phyloP scores from a whole-genome alignment of 2,888 invertebrate genomes.

The Phengaris alcon region DNA sequence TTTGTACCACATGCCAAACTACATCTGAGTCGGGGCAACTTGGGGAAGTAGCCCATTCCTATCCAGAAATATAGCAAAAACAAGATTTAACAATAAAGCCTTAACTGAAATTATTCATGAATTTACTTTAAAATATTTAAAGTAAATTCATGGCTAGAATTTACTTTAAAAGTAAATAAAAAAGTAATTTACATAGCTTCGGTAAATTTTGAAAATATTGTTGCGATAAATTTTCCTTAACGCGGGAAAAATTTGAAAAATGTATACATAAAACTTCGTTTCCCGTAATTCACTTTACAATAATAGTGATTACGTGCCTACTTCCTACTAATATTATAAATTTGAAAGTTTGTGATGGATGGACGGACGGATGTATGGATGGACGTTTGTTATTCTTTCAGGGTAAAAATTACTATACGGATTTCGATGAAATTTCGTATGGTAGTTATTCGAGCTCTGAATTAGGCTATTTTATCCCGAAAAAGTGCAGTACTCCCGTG shows the following conservation, averaged over 20 bases:
- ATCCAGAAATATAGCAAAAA: conserved; percentile 5
- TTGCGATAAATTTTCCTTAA: not conserved
- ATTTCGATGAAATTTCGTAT: too few species aligned
- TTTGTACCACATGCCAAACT: conserved; percentile 43
- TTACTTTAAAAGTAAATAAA: conserved; percentile 2
- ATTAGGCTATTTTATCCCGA: too few species aligned
- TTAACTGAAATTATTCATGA: conserved; percentile 2
- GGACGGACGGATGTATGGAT: too few species aligned
- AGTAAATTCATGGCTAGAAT: not conserved
- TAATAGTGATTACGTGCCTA: not conserved
- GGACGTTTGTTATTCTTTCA: too few species aligned
- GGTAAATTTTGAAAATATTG: not conserved
- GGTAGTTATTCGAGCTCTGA: too few species aligned
- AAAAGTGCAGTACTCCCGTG: too few species aligned
- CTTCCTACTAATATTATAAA: too few species aligned
- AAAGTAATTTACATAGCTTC: not conserved
- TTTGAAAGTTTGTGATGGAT: not conserved
- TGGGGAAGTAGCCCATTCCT: conserved; percentile 8
- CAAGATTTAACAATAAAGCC: not conserved
- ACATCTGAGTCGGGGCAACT: conserved; percentile 30
- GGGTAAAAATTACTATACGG: too few species aligned
- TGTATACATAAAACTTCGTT: not conserved
- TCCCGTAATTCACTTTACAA: not conserved
- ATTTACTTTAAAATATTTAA: not conserved
- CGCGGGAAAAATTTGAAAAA: not conserved